Base-by-base conservation (phyloP, 1,140 invertebrate species). In the Danaus plexippus region DNA sequence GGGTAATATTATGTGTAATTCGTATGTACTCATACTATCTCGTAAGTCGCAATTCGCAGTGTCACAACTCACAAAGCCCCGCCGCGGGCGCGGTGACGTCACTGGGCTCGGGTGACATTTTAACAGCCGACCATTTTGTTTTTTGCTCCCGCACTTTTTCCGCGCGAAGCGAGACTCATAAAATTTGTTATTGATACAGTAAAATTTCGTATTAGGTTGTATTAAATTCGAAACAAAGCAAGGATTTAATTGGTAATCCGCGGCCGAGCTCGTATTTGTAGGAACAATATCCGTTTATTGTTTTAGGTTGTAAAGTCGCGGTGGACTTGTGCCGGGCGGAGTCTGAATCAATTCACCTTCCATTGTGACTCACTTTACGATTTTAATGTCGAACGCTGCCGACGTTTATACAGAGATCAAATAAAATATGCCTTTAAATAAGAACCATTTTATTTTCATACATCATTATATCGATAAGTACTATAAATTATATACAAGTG, bases 121-220 rank as follows among this genome's bases (percentile, higher is more conserved):
- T 80, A 78, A 77, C 73, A 66, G 67, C 71, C 59, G 22, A 40
- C 43, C 63, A 58, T 57, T 56, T 61, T 66, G 58, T 73, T 79
- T 75, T 81, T 78, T 75, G 65, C 73, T 73, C 69, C 69, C 69
- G 75, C 69, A 69, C 69, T 78, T 77, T 84, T 76, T 79, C 66
- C 52, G 67, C 70, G 63, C 54, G 50, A 49, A 50, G 59, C 57
- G 72, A 56, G 22, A 32, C 22, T 73, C 81, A 69, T 85, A 83
- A 85, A 85, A 76, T 79, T 77, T 80, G 76, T 80, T 83, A 85
- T 85, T 85, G 78, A 80, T 82, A 80, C 75, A 83, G 75, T 81
- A 77, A 85, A 85, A 79, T 83, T 84, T 81, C 73, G 70, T 77
- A 83, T 85, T 80, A 81, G 80, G 73, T 80, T 68, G 75, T 79